phyloP scores from a whole-genome alignment of 2,888 invertebrate species.

The Acronicta psi region DNA sequence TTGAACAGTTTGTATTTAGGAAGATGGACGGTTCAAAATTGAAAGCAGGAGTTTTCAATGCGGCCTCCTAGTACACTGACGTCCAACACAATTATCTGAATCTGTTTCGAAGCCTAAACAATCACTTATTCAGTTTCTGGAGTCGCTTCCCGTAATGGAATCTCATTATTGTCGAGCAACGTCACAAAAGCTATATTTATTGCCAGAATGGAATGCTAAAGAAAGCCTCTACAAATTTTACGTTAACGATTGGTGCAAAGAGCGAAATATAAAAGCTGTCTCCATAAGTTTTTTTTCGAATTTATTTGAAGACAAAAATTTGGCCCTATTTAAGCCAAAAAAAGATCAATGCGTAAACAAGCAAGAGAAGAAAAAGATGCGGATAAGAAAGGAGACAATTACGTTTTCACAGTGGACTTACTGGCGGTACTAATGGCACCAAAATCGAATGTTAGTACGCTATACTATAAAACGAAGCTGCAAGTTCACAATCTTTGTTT shows the following conservation, averaged over 20 bases:
- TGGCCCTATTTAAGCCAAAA: constrained; percentile 13
- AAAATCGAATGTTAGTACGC: constrained; percentile 15
- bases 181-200: constrained; percentile 8
- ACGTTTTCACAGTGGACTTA: constrained; percentile 32
- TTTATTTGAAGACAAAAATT: constrained; percentile 10
- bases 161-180: no score
- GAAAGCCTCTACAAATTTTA: constrained; percentile 8
- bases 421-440: constrained; percentile 28
- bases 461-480: constrained; percentile 27
- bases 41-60: no score
- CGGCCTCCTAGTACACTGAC: no score
- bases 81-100: no score
- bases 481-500: constrained; percentile 19
- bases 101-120: no score
- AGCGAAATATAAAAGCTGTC: constrained; percentile 5
- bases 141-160: no score
- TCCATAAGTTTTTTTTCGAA: constrained; percentile 9
- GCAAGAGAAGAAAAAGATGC: constrained; percentile 5
- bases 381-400: constrained; percentile 7
- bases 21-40: no score
- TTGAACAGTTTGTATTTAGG: no score
- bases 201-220: constrained; percentile 12
- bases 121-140: no score
- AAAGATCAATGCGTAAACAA: constrained; percentile 23
- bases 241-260: constrained; percentile 11